phyloP scores from a whole-genome alignment of 1,140 invertebrate genomes.

The Leptestheria dahalacensis region DNA sequence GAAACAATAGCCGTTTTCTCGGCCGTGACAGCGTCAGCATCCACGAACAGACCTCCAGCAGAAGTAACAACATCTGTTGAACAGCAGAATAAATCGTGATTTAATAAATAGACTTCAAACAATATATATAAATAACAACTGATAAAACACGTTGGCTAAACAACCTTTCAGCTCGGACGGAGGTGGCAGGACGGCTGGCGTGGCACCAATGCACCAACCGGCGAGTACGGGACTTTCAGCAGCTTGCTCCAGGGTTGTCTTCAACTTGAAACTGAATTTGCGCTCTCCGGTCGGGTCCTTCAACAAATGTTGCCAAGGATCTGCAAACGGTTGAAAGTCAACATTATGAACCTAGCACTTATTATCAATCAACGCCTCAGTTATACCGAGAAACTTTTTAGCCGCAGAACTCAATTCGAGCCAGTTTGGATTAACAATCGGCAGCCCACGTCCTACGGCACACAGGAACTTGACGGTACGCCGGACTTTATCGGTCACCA shows the following conservation, averaged over 20 bases:
- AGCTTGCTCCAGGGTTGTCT: conserved; percentile 27
- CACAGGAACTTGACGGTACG: conserved; percentile 36
- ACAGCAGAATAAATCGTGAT: background rate
- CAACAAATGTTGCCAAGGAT: conserved; percentile 29
- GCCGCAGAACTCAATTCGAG: conserved; percentile 24
- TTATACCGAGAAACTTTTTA: conserved; percentile 16
- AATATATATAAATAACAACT: too few species aligned
- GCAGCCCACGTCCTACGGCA: conserved; percentile 27
- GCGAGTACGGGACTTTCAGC: conserved; percentile 25
- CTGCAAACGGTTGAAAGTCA: conserved; percentile 14
- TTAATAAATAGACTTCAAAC: too few species aligned
- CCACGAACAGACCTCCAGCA: background rate
- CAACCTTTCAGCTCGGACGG: conserved; percentile 34
- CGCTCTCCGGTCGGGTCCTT: conserved; percentile 29
- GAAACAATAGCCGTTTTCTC: conserved; percentile 28
- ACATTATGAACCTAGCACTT: background rate
- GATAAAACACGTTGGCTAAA: too few species aligned
- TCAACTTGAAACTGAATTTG: conserved; percentile 30
- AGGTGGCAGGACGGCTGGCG: conserved; percentile 28
- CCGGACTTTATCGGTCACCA: conserved; percentile 35
- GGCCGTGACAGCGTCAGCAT: background rate
- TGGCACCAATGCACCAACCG: conserved; percentile 28
- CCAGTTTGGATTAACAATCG: conserved; percentile 33
- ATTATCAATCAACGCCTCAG: background rate
- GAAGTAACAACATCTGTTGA: conserved; percentile 4